Evolutionary conservation across 2,797 vertebrate species (phyloP).

Genomic region (Parauchenoglanis punctatus): DNA sequence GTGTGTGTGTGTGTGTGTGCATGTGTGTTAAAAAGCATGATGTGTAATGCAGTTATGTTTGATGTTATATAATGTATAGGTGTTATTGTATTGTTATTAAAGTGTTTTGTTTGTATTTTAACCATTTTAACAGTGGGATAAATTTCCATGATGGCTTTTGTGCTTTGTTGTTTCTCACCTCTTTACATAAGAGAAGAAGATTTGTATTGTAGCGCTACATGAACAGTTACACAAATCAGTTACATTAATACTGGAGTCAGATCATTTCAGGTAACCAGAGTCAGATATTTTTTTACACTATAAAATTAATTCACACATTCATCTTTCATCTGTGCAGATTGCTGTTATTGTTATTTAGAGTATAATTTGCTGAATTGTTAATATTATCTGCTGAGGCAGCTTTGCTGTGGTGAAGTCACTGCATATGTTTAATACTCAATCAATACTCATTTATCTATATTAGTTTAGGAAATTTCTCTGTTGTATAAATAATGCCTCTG

Average conservation of each 20-base stretch:
- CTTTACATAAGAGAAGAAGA: neutral
- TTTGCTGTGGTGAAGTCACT: neutral
- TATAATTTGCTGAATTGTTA: neutral
- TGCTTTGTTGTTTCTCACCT: neutral
- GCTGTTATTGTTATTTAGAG: neutral
- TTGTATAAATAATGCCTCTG: neutral
- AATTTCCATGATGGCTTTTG: neutral
- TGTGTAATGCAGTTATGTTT: neutral
- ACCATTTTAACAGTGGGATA: neutral
- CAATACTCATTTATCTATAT: neutral
- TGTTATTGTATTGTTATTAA: neutral
- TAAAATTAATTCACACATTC: neutral
- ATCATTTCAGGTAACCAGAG: neutral
- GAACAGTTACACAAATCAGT: neutral
- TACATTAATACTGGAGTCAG: neutral
- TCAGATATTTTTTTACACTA: neutral
- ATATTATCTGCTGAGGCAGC: neutral
- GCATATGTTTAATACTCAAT: neutral
- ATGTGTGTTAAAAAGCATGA: slow-evolving; percentile 11
- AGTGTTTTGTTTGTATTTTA: neutral
- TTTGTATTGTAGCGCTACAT: neutral
- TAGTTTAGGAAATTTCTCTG: neutral
- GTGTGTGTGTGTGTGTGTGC: slow-evolving; percentile 28
- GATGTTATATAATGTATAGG: neutral
- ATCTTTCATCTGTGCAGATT: neutral